Evolutionary conservation across 2,113 vertebrate species (phyloP).

Genomic region (Glaucomys volans): DNA sequence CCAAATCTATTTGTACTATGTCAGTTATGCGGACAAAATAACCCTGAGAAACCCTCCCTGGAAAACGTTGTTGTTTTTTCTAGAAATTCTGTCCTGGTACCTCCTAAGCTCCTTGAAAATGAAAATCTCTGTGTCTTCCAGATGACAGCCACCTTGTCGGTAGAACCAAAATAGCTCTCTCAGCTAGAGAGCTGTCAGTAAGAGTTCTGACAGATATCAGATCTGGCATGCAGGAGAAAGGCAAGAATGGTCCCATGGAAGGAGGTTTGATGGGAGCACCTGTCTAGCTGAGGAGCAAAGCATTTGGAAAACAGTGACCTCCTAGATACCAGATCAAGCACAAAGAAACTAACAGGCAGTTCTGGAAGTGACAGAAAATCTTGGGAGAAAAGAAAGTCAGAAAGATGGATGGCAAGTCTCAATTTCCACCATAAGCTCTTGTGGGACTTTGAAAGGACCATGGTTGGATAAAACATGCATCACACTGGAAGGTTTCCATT

Average conservation of each 20-base stretch:
- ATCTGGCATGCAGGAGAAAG: constrained; percentile 60
- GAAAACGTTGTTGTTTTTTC: constrained; percentile 66
- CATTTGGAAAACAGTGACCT: not conserved
- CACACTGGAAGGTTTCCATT: not conserved
- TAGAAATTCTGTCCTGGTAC: constrained; percentile 63
- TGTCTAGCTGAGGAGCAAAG: not conserved
- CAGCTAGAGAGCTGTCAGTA: constrained; percentile 73
- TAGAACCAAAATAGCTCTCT: constrained; percentile 81
- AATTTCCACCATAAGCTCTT: not conserved
- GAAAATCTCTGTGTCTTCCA: constrained; percentile 74
- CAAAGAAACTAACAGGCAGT: not conserved
- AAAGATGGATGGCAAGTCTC: not conserved
- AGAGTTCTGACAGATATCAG: constrained; percentile 67
- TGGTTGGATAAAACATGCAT: not conserved
- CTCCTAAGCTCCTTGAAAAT: constrained; percentile 70
- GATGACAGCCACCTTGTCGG: constrained; percentile 79
- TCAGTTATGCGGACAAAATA: constrained; percentile 61
- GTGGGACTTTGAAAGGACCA: constrained; percentile 6
- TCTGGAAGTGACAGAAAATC: constrained; percentile 32
- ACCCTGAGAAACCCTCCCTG: constrained; percentile 33
- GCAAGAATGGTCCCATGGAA: constrained; percentile 29
- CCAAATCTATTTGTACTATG: constrained; percentile 63
- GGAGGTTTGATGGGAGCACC: not conserved
- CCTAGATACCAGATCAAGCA: not conserved
- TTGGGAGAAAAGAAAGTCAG: not conserved